These are phyloP conservation scores for Diloba caeruleocephala DNA, from an alignment of 2,888 invertebrate species.

Conservation along the genomic window DNA sequence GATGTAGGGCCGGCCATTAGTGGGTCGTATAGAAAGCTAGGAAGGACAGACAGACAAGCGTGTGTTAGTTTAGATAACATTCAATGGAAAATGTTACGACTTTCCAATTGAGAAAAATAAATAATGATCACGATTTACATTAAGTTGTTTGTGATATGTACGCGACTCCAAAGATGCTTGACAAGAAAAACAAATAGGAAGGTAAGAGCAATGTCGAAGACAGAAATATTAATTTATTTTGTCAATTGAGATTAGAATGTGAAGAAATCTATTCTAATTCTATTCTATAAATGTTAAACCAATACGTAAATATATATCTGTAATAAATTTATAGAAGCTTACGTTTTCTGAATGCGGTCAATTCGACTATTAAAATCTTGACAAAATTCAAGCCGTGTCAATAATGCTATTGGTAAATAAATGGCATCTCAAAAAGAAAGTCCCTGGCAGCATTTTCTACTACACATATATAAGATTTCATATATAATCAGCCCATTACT, in stretches of 20 bases:
- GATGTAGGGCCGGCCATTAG: slow-evolving; percentile 46
- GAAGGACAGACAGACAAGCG: slow-evolving; percentile 30
- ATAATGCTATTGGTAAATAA: too few species aligned
- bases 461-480: too few species aligned
- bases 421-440: too few species aligned
- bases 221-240: too few species aligned
- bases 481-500: too few species aligned
- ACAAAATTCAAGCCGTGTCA: background rate
- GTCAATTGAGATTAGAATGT: too few species aligned
- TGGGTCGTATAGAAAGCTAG: slow-evolving; percentile 48
- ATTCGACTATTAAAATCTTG: background rate
- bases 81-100: slow-evolving; percentile 37
- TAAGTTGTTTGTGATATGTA: background rate
- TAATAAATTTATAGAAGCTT: background rate
- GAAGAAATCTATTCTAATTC: background rate
- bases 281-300: background rate
- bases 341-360: background rate
- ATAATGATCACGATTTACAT: slow-evolving; percentile 8
- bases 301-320: background rate
- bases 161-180: too few species aligned
- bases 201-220: too few species aligned
- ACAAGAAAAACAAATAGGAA: too few species aligned
- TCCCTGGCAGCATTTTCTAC: too few species aligned
- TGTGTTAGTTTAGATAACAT: slow-evolving; percentile 35
- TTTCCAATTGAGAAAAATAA: slow-evolving; percentile 43